A percentile compares a stretch with the other conserved stretches of the same genome.
These are phyloP conservation scores for Parazoanthus swiftii DNA, from an alignment of 92 coral and sea anemone species.

Conservation along the genomic window DNA sequence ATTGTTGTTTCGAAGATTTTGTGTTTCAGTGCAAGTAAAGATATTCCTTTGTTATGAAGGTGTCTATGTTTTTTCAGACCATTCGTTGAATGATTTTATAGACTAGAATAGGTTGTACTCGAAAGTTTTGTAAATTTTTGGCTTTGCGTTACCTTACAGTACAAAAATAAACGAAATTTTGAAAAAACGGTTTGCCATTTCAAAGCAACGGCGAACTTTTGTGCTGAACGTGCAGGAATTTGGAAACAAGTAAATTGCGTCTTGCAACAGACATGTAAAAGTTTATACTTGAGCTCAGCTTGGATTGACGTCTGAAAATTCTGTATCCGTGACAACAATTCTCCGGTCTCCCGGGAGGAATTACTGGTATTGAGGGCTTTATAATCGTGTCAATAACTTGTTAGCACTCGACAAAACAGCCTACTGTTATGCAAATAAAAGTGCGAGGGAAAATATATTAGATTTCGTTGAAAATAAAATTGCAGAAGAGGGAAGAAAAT, in stretches of 20 bases:
- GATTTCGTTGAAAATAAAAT: slow-evolving; percentile 18
- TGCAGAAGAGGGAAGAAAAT: not conserved
- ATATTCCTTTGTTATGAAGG: not conserved
- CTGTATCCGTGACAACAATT: slow-evolving; percentile 22
- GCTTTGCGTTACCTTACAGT: too few species aligned
- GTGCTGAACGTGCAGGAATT: slow-evolving; percentile 30
- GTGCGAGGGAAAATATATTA: slow-evolving; percentile 9
- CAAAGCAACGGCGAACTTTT: not conserved
- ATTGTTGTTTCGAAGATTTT: too few species aligned
- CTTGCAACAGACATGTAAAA: not conserved
- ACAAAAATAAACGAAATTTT: too few species aligned
- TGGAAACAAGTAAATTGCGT: not conserved
- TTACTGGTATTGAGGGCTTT: not conserved
- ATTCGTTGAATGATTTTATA: not conserved
- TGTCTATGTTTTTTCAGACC: not conserved
- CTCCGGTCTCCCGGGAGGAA: not conserved
- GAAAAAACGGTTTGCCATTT: not conserved
- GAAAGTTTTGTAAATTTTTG: too few species aligned
- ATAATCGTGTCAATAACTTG: not conserved
- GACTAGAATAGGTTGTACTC: not conserved
- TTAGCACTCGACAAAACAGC: not conserved
- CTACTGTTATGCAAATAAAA: slow-evolving; percentile 31
- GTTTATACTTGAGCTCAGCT: not conserved
- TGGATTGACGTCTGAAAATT: not conserved
- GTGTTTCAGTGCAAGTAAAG: too few species aligned